Base-by-base conservation (phyloP, 2,797 vertebrate genomes). In the Clarias laeviceps region DNA sequence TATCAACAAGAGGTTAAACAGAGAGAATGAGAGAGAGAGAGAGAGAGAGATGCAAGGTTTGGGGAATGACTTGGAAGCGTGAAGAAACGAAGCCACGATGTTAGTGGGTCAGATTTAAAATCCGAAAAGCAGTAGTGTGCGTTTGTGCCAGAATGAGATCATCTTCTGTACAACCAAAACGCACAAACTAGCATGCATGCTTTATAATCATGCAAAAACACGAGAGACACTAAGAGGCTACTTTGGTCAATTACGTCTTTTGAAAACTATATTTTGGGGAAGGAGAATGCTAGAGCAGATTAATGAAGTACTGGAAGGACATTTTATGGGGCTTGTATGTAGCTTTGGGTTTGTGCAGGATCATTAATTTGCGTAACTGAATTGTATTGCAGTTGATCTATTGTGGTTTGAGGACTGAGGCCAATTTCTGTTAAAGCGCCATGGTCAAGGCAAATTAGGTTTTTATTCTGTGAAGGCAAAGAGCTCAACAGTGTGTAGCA, bases 1-100 rank as follows among this genome's bases (percentile, higher is more conserved):
- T 90, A 93, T 92, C 90, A 88, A 89, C 88, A 87, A 88, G 84
- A 89, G 91, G 86, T 87, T 82, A 89, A 89, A 80, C 50, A 83
- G 79, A 80, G 83, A 76, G 74, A 56, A 85, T 91, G 61, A 84
- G 29, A 85, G 18, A 32, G 4, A 59, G 87, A 82, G 85, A 66
- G 85, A 70, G 61, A 82, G 64, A 61, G 59, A 80, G 70, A 50
- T 14, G 6, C 37, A 77, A 32, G 50, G 18, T 77, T 77, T 77
- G 74, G 54, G 62, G 76, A 79, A 40, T 79, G 22, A 62, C 76
- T 61, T 78, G 74, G 50, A 77, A 57, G 18, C 18, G 24, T 78
- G 74, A 56, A 59, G 29, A 78, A 84, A 86, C 78, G 0, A 45
- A 73, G 72, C 45, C 72, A 80, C 84, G 70, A 82, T 91, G 89